phyloP scores from a whole-genome alignment of 2,113 vertebrate genomes.

The Oncorhynchus clarkii region DNA sequence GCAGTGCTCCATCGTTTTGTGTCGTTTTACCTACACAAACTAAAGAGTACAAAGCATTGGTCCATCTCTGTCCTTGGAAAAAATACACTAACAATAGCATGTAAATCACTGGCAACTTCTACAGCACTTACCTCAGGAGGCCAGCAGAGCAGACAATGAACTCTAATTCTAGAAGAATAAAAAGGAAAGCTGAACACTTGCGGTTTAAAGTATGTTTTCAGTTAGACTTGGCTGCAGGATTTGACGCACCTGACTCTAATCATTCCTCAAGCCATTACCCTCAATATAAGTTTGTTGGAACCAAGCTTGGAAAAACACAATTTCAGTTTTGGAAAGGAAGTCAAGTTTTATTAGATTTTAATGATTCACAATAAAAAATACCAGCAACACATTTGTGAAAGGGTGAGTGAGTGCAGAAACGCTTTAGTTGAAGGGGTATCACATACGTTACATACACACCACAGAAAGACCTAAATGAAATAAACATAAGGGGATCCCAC shows the following conservation, averaged over 20 bases:
- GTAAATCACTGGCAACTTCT: background rate
- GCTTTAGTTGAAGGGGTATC: too few species aligned
- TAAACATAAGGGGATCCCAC: too few species aligned
- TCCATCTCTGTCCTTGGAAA: too few species aligned
- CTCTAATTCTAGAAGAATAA: background rate
- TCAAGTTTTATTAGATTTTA: slow-evolving; percentile 49
- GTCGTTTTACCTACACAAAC: too few species aligned
- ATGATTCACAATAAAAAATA: slow-evolving; percentile 25
- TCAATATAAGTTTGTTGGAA: slow-evolving; percentile 29
- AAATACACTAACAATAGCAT: background rate
- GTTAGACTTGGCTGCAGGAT: slow-evolving; percentile 22
- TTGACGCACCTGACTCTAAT: slow-evolving; percentile 45
- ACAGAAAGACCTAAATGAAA: too few species aligned
- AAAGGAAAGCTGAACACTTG: slow-evolving; percentile 11
- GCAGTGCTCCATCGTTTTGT: too few species aligned
- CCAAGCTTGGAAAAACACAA: slow-evolving; percentile 37
- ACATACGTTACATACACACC: too few species aligned
- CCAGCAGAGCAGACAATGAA: background rate
- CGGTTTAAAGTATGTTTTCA: slow-evolving; percentile 31
- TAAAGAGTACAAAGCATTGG: too few species aligned
- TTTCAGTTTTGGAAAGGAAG: slow-evolving; percentile 42
- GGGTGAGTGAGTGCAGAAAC: too few species aligned
- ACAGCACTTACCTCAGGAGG: background rate
- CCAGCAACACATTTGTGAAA: too few species aligned
- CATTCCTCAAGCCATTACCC: slow-evolving; percentile 29